Percentiles rank a stretch among this genome's conserved stretches.
Evolutionary conservation across 64 coral and sea anemone species (phyloP).

Genomic region (Stichodactyla helianthus): DNA sequence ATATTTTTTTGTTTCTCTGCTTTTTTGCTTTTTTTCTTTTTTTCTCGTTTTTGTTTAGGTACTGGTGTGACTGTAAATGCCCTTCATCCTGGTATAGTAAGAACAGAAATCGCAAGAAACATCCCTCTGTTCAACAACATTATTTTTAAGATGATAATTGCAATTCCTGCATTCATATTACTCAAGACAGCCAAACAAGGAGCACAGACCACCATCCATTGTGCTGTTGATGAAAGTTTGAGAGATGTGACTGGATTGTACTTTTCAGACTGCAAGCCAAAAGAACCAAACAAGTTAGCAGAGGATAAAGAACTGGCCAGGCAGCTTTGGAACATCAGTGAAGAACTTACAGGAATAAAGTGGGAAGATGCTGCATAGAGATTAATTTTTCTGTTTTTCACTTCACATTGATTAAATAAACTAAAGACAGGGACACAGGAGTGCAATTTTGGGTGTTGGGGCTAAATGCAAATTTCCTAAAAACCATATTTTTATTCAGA

Average conservation of each 20-base stretch:
- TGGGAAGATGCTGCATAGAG: slow-evolving; percentile 3
- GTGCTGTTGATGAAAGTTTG: slow-evolving; percentile 33
- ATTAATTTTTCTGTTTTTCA: too few species aligned
- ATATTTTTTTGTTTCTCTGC: neutral
- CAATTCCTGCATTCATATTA: neutral
- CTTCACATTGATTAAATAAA: too few species aligned
- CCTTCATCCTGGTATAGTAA: slow-evolving; percentile 47
- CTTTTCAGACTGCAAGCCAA: slow-evolving; percentile 33
- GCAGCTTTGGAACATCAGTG: slow-evolving; percentile 40
- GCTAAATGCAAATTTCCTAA: too few species aligned
- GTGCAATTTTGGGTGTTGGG: too few species aligned
- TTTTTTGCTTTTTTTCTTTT: neutral
- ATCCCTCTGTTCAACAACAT: neutral
- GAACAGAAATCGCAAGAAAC: slow-evolving; percentile 26
- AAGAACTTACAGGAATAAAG: slow-evolving; percentile 28
- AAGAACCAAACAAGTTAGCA: neutral
- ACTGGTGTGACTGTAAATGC: slow-evolving; percentile 32
- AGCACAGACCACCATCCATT: slow-evolving; percentile 48
- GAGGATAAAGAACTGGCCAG: slow-evolving; percentile 30
- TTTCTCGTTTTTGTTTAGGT: neutral
- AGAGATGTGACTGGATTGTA: slow-evolving; percentile 27
- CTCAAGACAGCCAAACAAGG: slow-evolving; percentile 38
- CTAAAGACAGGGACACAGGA: too few species aligned
- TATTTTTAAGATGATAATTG: neutral
- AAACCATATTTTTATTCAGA: too few species aligned